Evolutionary conservation across 1,140 invertebrate genomes (phyloP).

Genomic region (Caenorhabditis remanei): DNA sequence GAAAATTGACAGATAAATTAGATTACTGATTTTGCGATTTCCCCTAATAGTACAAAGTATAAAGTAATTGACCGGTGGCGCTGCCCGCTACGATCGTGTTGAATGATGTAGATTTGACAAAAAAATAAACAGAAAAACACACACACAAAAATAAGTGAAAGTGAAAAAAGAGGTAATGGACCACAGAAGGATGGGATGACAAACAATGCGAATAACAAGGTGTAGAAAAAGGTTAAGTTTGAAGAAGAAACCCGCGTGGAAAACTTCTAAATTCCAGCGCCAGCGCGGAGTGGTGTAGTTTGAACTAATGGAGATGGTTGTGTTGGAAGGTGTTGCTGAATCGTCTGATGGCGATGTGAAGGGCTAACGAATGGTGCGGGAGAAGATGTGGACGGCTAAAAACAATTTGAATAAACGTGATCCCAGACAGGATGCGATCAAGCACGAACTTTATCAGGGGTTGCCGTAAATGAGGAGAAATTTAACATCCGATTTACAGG

Average conservation of each 20-base stretch:
- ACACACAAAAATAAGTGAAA: constrained; percentile 15
- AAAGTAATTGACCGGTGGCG: constrained; percentile 11
- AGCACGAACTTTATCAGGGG: background rate
- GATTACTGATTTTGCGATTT: background rate
- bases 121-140: no score
- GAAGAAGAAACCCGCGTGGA: background rate
- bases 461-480: background rate
- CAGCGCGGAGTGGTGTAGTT: constrained; percentile 18
- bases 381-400: background rate
- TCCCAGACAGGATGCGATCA: background rate
- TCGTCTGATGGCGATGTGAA: background rate
- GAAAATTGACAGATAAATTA: constrained; percentile 31
- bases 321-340: constrained; percentile 3
- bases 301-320: constrained; percentile 31
- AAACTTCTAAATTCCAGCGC: constrained; percentile 3
- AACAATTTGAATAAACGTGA: background rate
- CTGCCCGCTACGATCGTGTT: constrained; percentile 28
- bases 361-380: background rate
- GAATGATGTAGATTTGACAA: background rate
- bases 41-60: constrained; percentile 7
- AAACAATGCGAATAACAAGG: background rate
- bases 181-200: background rate
- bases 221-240: background rate
- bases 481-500: background rate
- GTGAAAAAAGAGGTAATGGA: no score